Conservation (phyloP, 35 echinoderm and acorn worm genomes). For the Eucidaris tribuloides region DNA sequence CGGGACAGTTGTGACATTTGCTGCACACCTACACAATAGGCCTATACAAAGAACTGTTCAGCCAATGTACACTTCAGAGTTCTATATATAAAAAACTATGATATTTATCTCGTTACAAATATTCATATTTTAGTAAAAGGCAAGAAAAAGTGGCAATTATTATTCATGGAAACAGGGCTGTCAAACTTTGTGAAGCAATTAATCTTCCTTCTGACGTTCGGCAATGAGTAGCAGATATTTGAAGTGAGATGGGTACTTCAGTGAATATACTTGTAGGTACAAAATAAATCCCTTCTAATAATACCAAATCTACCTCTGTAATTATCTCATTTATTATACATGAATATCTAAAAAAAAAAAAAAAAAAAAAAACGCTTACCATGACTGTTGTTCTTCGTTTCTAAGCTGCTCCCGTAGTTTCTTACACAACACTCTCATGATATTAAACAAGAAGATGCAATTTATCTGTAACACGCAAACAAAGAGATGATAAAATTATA, state of each 20-base stretch:
- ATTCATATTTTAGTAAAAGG: too few relatives aligned
- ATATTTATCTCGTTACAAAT: too few relatives aligned
- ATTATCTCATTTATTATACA: neutral
- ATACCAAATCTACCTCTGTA: neutral
- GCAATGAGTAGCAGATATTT: too few relatives aligned
- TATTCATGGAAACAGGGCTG: too few relatives aligned
- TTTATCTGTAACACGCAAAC: constrained; percentile 68
- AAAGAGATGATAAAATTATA: neutral
- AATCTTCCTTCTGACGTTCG: too few relatives aligned
- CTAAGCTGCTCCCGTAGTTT: constrained; percentile 61
- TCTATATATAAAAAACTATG: too few relatives aligned
- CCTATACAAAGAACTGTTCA: too few relatives aligned
- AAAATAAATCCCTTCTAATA: neutral
- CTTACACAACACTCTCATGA: constrained; percentile 72
- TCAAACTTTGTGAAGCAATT: too few relatives aligned
- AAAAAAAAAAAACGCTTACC: constrained; percentile 19
- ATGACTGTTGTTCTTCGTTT: constrained; percentile 41
- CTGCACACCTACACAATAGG: too few relatives aligned
- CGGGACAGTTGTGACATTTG: too few relatives aligned
- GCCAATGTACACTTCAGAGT: too few relatives aligned
- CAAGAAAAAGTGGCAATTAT: too few relatives aligned
- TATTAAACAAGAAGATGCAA: constrained; percentile 85
- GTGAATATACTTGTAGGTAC: neutral
- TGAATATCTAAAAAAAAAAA: neutral
- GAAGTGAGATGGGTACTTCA: neutral